Evolutionary conservation across 1,140 invertebrate genomes (phyloP).

Genomic region (Condylostylus longicornis): DNA sequence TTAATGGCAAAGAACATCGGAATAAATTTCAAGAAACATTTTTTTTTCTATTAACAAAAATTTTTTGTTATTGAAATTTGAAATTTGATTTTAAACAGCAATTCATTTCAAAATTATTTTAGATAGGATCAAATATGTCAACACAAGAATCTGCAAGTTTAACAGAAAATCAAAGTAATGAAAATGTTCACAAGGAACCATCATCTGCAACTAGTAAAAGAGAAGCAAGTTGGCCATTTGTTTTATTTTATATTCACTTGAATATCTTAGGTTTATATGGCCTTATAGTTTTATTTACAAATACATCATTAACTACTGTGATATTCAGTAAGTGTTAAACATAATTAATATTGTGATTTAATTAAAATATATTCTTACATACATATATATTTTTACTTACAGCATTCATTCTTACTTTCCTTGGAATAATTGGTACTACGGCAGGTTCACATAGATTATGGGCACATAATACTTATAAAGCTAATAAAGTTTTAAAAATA

Average conservation of each 20-base stretch:
- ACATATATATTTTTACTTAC: conserved; percentile 14
- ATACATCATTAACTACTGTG: conserved; percentile 43
- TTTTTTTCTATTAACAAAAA: no score
- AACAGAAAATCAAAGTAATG: not conserved
- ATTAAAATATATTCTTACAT: conserved; percentile 1
- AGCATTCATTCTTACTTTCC: conserved; percentile 42
- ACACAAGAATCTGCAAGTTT: not conserved
- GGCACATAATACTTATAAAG: conserved; percentile 73
- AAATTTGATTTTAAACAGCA: not conserved
- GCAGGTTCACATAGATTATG: conserved; percentile 81
- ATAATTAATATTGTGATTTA: conserved; percentile 2
- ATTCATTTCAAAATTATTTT: not conserved
- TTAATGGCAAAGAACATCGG: no score
- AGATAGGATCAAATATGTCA: no score
- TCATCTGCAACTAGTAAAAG: conserved; percentile 24
- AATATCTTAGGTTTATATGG: conserved; percentile 47
- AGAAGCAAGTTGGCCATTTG: conserved; percentile 47
- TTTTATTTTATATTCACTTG: conserved; percentile 51
- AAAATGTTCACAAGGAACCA: no score
- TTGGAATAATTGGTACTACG: conserved; percentile 57
- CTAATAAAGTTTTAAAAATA: conserved; percentile 49
- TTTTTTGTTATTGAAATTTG: no score
- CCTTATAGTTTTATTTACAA: conserved; percentile 39
- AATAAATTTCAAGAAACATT: no score
- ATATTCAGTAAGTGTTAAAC: conserved; percentile 42